Base-by-base conservation (phyloP, 92 coral and sea anemone species). In the Zoanthus solanderi region DNA sequence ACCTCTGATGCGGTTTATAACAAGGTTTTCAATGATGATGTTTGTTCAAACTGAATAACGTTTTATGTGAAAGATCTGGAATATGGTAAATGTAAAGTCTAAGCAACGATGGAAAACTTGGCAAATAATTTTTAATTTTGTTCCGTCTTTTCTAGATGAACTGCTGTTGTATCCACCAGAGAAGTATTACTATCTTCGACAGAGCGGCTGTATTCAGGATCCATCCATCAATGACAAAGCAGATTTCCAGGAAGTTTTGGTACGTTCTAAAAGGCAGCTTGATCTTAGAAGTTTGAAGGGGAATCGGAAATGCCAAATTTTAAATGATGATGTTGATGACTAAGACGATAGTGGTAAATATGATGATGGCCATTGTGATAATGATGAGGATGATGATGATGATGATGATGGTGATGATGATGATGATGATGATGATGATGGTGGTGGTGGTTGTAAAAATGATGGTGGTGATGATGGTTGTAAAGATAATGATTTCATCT, bases 181-280 rank as follows among this genome's bases (percentile, higher is more conserved):
- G 31, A 97, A 91, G 90, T 97, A 97, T 78, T 92, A 97, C 89
- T 97, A 97, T 73, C 95, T 97, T 13, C 88, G 92, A 78, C 99
- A 97, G 89, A 97, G 99, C 50, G 95, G 94, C 75, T 97, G 99
- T 87, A 91, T 95, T 81, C 90, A 92, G 30, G 99, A 97, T 61
- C 98, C 97, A 50, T 90, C 98, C 28, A 97, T 97, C 58, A 96
- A 97, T 63, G 98, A 97, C 89, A 92, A 86, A 75, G 94, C 88
- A 50, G 99, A 97, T 87, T 97, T 95, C 87, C 91, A 92, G 81
- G 92, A 91, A 57, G 97, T 97, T 60, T 57, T 97, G 97, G 99
- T 97, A 76, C 87, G 57, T 17, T 34, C 18, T 52, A 16, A 17
- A 23, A 0, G 17, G 50, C 12, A 28, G 32, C 7, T 74, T 34